Percentiles rank a stretch among this genome's conserved stretches.
These are phyloP conservation scores for Parasteatoda tepidariorum DNA, from an alignment of 1,140 invertebrate species.

Conservation along the genomic window DNA sequence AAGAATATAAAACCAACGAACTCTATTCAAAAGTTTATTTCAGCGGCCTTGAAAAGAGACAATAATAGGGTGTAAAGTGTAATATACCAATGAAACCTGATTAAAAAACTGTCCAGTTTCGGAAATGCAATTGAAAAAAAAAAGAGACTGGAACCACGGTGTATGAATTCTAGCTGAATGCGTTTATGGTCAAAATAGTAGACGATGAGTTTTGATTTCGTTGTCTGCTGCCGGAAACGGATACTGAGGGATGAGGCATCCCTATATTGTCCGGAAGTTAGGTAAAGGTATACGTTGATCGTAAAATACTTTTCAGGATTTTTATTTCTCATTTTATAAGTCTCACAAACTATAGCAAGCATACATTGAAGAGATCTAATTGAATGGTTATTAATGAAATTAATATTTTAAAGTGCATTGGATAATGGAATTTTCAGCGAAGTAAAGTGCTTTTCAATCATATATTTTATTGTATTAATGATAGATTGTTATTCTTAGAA, in stretches of 20 bases:
- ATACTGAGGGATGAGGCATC: neutral
- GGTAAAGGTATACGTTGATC: constrained; percentile 1
- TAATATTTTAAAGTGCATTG: too few species aligned
- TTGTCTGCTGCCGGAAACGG: constrained; percentile 1
- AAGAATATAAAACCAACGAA: neutral
- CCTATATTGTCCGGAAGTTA: constrained; percentile 28
- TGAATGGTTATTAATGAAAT: too few species aligned
- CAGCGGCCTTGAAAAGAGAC: neutral
- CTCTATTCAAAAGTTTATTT: too few species aligned
- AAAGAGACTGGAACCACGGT: constrained; percentile 14
- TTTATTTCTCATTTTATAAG: too few species aligned
- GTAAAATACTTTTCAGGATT: too few species aligned
- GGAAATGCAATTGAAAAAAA: neutral
- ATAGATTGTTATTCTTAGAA: too few species aligned
- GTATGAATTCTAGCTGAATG: constrained; percentile 4
- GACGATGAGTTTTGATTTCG: neutral
- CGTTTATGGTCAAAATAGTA: constrained; percentile 1
- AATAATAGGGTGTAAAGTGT: neutral
- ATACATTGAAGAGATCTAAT: too few species aligned
- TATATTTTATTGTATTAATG: too few species aligned
- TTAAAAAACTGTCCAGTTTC: neutral
- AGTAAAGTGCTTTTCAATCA: too few species aligned
- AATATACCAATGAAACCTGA: neutral
- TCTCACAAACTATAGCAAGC: too few species aligned
- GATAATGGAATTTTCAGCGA: too few species aligned